Evolutionary conservation across 1,140 invertebrate genomes (phyloP).

Genomic region (Drosophila suzukii): DNA sequence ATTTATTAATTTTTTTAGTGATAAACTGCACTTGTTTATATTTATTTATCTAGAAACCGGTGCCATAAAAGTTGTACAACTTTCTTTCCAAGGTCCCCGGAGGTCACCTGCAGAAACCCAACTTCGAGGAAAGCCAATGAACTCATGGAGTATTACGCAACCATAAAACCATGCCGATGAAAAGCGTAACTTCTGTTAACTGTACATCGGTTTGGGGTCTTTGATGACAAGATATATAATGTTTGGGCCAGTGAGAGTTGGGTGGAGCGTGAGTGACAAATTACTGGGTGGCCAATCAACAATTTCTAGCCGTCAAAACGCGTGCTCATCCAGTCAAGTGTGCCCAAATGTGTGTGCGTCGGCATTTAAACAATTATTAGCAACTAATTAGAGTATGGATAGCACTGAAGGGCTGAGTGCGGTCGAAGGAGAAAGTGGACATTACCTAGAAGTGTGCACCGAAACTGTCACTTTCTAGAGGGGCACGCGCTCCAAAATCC

Average conservation of each 20-base stretch:
- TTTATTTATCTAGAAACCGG: neutral
- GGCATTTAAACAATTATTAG: constrained; percentile 72
- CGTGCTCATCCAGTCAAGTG: constrained; percentile 24
- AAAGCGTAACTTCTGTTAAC: constrained; percentile 17
- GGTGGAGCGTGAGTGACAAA: constrained; percentile 67
- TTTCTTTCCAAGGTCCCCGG: constrained; percentile 28
- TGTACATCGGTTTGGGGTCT: constrained; percentile 11
- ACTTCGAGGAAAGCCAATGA: constrained; percentile 30
- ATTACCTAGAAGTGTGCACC: constrained; percentile 38
- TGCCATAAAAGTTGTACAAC: constrained; percentile 4
- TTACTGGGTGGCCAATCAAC: constrained; percentile 30
- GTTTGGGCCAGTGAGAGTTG: constrained; percentile 45
- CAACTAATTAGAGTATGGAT: constrained; percentile 63
- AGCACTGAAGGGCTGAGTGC: constrained; percentile 34
- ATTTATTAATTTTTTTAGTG: neutral
- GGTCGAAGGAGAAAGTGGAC: constrained; percentile 66
- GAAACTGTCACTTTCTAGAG: constrained; percentile 53
- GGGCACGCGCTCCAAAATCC: constrained; percentile 32
- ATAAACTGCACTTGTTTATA: constrained; percentile 8
- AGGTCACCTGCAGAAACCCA: constrained; percentile 36
- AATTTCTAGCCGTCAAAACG: constrained; percentile 33
- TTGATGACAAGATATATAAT: constrained; percentile 5
- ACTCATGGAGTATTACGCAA: constrained; percentile 36
- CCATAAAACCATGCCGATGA: constrained; percentile 10
- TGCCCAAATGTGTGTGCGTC: constrained; percentile 42